Percentiles rank a stretch among this genome's conserved stretches.
Conservation (phyloP, 2,888 invertebrate genomes). For the Andrena chrysosceles region DNA sequence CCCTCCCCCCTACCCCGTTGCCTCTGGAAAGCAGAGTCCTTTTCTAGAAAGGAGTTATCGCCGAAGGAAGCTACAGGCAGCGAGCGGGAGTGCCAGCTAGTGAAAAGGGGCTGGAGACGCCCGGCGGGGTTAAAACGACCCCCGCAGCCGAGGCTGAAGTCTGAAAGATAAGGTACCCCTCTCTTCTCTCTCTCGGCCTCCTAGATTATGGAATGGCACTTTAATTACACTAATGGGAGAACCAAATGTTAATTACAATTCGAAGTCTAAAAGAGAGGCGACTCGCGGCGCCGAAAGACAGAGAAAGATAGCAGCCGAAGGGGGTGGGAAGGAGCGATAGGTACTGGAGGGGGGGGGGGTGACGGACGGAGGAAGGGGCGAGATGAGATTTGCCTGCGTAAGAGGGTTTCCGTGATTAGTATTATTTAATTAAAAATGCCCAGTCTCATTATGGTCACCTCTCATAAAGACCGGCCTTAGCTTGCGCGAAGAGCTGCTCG, state of each 20-base stretch:
- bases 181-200: constrained; percentile 79
- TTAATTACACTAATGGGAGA: constrained; percentile 92
- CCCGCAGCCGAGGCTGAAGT: constrained; percentile 81
- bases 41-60: constrained; percentile 81
- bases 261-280: constrained; percentile 88
- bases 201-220: constrained; percentile 89
- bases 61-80: constrained; percentile 77
- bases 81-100: constrained; percentile 64
- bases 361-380: constrained; percentile 46
- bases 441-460: constrained; percentile 62
- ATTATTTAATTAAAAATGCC: constrained; percentile 85
- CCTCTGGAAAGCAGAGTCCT: constrained; percentile 50
- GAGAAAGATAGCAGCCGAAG: constrained; percentile 60
- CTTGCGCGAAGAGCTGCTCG: constrained; percentile 33
- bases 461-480: constrained; percentile 54
- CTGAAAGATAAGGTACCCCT: constrained; percentile 84
- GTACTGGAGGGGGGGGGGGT: constrained; percentile 42
- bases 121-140: constrained; percentile 77
- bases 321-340: constrained; percentile 48
- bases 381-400: constrained; percentile 72
- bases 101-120: constrained; percentile 69
- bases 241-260: constrained; percentile 91
- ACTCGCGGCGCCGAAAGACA: constrained; percentile 77
- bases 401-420: constrained; percentile 81
- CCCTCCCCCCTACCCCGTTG: constrained; percentile 18